Conservation (phyloP, 2,888 invertebrate species). For the Drosophila mercatorum region DNA sequence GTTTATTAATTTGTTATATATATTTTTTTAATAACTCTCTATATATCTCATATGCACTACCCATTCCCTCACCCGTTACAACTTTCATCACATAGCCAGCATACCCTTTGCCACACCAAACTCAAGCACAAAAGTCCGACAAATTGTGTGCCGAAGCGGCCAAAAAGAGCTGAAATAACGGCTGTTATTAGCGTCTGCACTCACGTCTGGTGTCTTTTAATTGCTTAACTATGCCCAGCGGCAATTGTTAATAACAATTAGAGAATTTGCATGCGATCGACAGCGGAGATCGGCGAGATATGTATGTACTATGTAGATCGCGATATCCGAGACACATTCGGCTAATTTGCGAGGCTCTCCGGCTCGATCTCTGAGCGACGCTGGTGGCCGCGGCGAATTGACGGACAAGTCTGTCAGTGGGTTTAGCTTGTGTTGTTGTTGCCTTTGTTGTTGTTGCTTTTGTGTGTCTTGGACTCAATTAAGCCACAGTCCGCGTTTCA, state of each 20-base stretch:
- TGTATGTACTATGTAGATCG: constrained; percentile 34
- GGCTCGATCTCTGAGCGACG: constrained; percentile 48
- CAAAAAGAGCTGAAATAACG: constrained; percentile 21
- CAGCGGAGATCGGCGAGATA: constrained; percentile 34
- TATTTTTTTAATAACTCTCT: no score
- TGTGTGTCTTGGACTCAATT: constrained; percentile 56
- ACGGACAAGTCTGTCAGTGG: constrained; percentile 50
- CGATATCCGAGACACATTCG: constrained; percentile 39
- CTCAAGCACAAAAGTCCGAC: constrained; percentile 37
- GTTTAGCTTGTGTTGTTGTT: background rate
- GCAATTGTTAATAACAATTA: constrained; percentile 79
- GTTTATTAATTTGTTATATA: no score
- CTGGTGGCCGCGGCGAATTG: constrained; percentile 58
- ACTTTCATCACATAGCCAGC: background rate
- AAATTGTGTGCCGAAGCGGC: constrained; percentile 40
- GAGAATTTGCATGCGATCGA: constrained; percentile 61
- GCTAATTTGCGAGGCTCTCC: constrained; percentile 72
- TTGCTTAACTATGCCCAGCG: constrained; percentile 75
- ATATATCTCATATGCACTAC: no score
- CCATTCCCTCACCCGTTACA: background rate
- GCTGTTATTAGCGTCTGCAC: constrained; percentile 42
- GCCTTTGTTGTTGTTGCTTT: background rate
- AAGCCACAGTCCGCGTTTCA: constrained; percentile 72
- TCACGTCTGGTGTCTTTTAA: constrained; percentile 67
- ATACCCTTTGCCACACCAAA: background rate